Evolutionary conservation across 2,113 vertebrate genomes (phyloP).

Genomic region (Eleginops maclovinus): DNA sequence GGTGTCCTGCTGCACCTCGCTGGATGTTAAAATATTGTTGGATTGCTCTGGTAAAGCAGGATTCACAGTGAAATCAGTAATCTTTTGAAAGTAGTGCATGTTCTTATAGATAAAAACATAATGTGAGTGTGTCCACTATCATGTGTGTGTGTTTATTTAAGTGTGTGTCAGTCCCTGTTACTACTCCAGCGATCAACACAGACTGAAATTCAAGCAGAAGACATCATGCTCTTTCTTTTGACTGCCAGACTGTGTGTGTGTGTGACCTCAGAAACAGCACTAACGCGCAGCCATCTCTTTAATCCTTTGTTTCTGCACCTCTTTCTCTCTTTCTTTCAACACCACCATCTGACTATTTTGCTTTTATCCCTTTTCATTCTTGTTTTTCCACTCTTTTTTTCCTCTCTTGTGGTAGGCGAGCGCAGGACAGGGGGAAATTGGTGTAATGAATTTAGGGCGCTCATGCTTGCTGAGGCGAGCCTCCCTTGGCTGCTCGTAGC

Average conservation of each 20-base stretch:
- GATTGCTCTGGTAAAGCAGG: not conserved
- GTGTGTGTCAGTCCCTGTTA: slow-evolving; percentile 15
- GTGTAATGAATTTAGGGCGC: slow-evolving; percentile 90
- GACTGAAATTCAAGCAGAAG: slow-evolving; percentile 47
- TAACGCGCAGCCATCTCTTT: slow-evolving; percentile 51
- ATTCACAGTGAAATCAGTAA: no score
- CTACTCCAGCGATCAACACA: slow-evolving; percentile 27
- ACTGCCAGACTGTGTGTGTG: slow-evolving; percentile 30
- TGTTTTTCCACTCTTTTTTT: slow-evolving; percentile 5
- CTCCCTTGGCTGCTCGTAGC: slow-evolving; percentile 84
- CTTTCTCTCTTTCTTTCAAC: slow-evolving; percentile 63
- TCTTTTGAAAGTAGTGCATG: not conserved
- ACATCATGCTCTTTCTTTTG: slow-evolving; percentile 22
- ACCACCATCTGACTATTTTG: slow-evolving; percentile 79
- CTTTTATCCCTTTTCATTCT: slow-evolving; percentile 76
- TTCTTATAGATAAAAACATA: not conserved
- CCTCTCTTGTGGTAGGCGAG: slow-evolving; percentile 74
- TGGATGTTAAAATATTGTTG: no score
- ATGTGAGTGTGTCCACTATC: not conserved
- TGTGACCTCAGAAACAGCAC: slow-evolving; percentile 48
- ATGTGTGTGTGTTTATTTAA: not conserved
- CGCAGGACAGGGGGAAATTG: slow-evolving; percentile 87
- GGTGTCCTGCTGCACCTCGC: not conserved
- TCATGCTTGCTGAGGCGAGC: slow-evolving; percentile 86
- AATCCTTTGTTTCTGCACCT: slow-evolving; percentile 75